These are phyloP conservation scores for Cichlasoma orientale DNA, from an alignment of 2,797 vertebrate species.

Conservation along the genomic window DNA sequence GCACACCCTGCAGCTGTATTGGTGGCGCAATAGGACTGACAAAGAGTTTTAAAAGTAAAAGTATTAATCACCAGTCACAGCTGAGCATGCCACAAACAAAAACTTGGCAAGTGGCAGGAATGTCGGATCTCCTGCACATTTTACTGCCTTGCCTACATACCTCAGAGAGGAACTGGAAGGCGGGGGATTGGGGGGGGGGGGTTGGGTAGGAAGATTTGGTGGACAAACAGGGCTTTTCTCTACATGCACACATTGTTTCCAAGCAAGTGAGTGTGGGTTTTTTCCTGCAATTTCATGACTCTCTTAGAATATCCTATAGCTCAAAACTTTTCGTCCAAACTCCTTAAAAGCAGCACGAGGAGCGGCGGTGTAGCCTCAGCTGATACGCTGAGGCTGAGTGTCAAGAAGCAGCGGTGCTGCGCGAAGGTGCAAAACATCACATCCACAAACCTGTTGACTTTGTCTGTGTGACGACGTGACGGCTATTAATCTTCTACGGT, in stretches of 20 bases:
- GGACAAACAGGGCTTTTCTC: neutral
- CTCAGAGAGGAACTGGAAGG: neutral
- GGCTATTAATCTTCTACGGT: constrained; percentile 36
- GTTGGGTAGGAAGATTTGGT: neutral
- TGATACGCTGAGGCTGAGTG: neutral
- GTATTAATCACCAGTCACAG: constrained; percentile 19
- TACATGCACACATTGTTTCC: neutral
- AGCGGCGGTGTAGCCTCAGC: neutral
- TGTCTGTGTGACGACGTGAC: constrained; percentile 28
- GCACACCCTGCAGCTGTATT: constrained; percentile 36
- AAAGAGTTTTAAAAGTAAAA: neutral
- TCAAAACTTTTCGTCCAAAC: neutral
- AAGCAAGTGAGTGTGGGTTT: neutral
- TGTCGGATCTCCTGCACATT: constrained; percentile 7
- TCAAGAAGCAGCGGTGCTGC: constrained; percentile 21
- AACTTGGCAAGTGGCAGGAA: constrained; percentile 11
- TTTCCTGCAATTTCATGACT: neutral
- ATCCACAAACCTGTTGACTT: constrained; percentile 60
- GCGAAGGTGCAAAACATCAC: constrained; percentile 32
- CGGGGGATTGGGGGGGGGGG: neutral
- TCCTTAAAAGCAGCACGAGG: neutral
- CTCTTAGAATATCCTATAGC: neutral
- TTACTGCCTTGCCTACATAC: neutral
- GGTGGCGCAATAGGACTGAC: constrained; percentile 15
- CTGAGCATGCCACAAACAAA: constrained; percentile 21